Percentiles rank a stretch among this genome's conserved stretches.
These are phyloP conservation scores for Nasonia longicornis DNA, from an alignment of 1,140 invertebrate species.

Conservation along the genomic window DNA sequence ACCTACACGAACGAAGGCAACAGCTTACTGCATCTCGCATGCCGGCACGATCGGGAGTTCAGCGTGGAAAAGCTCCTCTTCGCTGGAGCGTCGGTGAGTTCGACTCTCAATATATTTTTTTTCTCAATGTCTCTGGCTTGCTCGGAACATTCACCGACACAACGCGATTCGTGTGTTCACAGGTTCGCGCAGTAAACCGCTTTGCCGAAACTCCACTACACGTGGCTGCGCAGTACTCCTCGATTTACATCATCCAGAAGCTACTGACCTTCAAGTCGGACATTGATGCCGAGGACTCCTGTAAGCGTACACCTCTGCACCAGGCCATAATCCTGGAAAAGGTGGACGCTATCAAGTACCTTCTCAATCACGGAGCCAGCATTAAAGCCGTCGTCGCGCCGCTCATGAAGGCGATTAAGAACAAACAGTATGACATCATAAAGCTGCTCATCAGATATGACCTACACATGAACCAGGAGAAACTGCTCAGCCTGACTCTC, in stretches of 20 bases:
- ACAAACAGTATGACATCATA: neutral
- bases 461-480: neutral
- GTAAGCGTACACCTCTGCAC: neutral
- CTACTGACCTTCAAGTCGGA: neutral
- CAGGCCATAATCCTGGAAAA: neutral
- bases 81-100: neutral
- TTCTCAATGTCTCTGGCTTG: too few relatives aligned
- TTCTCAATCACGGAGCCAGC: conserved; percentile 9
- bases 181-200: neutral
- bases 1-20: neutral
- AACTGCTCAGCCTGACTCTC: neutral
- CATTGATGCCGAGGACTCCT: conserved; percentile 4
- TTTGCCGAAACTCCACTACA: neutral
- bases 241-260: neutral
- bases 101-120: too few relatives aligned
- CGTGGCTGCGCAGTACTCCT: neutral
- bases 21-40: neutral
- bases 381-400: neutral
- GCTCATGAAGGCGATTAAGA: neutral
- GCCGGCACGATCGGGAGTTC: neutral
- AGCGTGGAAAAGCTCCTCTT: neutral
- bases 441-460: neutral
- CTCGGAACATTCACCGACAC: too few relatives aligned
- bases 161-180: neutral
- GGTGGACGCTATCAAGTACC: neutral